These are phyloP conservation scores for Chaenogobius annularis DNA, from an alignment of 2,113 vertebrate species.

Conservation along the genomic window DNA sequence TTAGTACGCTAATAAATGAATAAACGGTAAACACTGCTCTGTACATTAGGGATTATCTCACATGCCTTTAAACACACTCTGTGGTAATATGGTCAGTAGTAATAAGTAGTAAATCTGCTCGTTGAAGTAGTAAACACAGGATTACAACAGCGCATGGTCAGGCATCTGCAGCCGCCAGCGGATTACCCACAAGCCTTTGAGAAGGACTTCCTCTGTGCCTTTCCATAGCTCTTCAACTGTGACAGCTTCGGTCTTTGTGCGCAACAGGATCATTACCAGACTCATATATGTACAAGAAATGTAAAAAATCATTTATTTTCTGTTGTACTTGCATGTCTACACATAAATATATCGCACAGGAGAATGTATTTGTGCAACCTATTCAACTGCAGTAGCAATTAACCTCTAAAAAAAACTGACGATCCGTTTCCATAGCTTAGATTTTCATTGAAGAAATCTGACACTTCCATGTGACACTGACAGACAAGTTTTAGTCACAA, in stretches of 20 bases:
- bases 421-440: not conserved
- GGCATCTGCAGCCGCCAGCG: not conserved
- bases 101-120: slow-evolving; percentile 7
- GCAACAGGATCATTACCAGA: not conserved
- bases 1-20: not conserved
- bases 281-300: too few relatives aligned
- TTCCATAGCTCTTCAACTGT: not conserved
- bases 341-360: too few relatives aligned
- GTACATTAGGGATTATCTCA: not conserved
- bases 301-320: too few relatives aligned
- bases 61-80: not conserved
- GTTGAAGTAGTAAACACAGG: slow-evolving; percentile 6
- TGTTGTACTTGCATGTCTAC: too few relatives aligned
- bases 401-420: too few relatives aligned
- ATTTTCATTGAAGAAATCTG: not conserved
- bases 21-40: not conserved
- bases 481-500: slow-evolving; percentile 2
- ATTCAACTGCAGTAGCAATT: too few relatives aligned
- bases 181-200: slow-evolving; percentile 1
- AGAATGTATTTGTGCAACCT: too few relatives aligned
- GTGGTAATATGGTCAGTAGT: not conserved
- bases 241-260: not conserved
- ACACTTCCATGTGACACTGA: not conserved
- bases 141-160: not conserved
- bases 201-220: slow-evolving; percentile 4